Conservation (phyloP, 2,797 vertebrate species). For the Dendrocincla tyrannina region DNA sequence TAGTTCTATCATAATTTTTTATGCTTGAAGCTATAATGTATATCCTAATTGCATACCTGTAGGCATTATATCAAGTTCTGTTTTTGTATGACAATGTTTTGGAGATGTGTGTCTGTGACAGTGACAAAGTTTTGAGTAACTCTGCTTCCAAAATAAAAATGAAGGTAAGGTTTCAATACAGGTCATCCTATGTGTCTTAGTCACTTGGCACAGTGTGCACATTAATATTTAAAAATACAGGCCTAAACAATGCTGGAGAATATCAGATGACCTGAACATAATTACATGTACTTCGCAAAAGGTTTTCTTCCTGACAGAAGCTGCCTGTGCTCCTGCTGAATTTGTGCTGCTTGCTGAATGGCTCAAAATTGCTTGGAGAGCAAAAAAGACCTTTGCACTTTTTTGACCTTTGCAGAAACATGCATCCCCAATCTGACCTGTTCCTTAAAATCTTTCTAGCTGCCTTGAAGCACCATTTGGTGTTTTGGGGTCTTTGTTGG, state of each 20-base stretch:
- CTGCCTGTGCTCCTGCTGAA: background rate
- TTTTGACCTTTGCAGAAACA: background rate
- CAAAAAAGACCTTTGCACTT: background rate
- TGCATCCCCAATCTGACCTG: background rate
- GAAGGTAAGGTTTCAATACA: background rate
- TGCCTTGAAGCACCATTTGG: background rate
- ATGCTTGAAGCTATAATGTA: background rate
- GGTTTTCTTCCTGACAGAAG: background rate
- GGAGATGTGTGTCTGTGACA: background rate
- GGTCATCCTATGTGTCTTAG: background rate
- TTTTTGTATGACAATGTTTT: background rate
- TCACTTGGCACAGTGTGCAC: accelerated
- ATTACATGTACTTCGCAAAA: background rate
- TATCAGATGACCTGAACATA: background rate
- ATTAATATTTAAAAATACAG: background rate
- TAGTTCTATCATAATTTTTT: background rate
- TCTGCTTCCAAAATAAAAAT: background rate
- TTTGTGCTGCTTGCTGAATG: background rate
- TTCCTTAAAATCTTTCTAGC: background rate
- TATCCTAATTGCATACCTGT: background rate
- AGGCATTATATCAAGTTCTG: background rate
- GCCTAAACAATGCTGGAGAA: background rate
- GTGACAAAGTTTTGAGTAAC: background rate
- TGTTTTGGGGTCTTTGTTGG: accelerated
- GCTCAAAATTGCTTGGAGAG: background rate